Evolutionary conservation across 1,140 invertebrate genomes (phyloP).

Genomic region (Drosophila micromelanica): DNA sequence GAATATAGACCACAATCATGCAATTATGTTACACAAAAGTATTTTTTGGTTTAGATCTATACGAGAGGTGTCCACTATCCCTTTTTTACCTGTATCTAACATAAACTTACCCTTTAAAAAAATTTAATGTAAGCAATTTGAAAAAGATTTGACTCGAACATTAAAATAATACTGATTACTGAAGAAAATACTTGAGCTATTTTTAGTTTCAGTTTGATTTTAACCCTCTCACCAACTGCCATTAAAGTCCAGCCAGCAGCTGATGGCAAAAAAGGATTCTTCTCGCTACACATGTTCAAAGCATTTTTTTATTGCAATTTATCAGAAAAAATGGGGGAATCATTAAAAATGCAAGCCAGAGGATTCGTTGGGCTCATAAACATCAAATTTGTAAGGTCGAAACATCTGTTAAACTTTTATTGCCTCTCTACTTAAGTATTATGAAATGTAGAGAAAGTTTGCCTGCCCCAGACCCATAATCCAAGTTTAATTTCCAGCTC

Average conservation of each 20-base stretch:
- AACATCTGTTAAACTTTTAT: slow-evolving; percentile 73
- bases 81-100: no score
- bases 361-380: slow-evolving; percentile 59
- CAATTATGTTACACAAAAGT: slow-evolving; percentile 12
- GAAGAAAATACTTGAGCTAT: background rate
- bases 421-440: slow-evolving; percentile 33
- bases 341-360: slow-evolving; percentile 67
- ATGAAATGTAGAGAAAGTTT: slow-evolving; percentile 28
- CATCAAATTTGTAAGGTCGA: slow-evolving; percentile 55
- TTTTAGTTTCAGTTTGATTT: slow-evolving; percentile 2
- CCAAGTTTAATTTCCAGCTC: slow-evolving; percentile 73
- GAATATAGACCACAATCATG: slow-evolving; percentile 22
- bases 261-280: slow-evolving; percentile 26
- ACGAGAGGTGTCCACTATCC: no score
- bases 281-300: slow-evolving; percentile 33
- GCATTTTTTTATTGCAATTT: slow-evolving; percentile 65
- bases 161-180: no score
- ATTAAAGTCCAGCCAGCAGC: slow-evolving; percentile 11
- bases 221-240: background rate
- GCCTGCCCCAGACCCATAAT: slow-evolving; percentile 54
- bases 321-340: slow-evolving; percentile 36
- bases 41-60: background rate
- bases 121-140: no score
- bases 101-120: no score
- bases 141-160: no score